Percentiles rank a stretch among this genome's conserved stretches.
Conservation (phyloP, 2,113 vertebrate genomes). For the Upupa epops region DNA sequence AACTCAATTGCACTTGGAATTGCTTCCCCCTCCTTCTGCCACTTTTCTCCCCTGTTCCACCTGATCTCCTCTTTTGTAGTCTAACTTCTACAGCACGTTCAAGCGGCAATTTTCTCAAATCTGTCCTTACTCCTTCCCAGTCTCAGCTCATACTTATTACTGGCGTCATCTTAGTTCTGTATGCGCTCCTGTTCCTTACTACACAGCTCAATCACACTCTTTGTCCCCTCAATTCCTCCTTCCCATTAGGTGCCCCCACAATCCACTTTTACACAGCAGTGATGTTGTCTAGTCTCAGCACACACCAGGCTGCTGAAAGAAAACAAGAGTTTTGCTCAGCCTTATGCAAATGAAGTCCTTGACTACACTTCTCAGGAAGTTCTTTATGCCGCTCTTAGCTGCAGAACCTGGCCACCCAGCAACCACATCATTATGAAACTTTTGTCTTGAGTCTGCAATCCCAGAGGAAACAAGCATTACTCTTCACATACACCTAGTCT, state of each 20-base stretch:
- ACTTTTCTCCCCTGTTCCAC: not conserved
- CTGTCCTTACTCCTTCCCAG: not conserved
- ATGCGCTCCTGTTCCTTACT: not conserved
- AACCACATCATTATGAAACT: not conserved
- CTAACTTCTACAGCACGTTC: not conserved
- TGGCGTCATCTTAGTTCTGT: not conserved
- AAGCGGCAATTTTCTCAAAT: not conserved
- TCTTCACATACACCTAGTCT: not conserved
- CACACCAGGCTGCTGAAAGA: not conserved
- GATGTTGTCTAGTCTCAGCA: not conserved
- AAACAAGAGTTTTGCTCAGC: not conserved
- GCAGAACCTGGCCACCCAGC: not conserved
- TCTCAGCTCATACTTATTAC: not conserved
- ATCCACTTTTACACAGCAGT: not conserved
- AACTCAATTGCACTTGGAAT: not conserved
- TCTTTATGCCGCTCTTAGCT: not conserved
- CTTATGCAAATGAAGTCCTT: not conserved
- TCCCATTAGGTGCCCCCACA: not conserved
- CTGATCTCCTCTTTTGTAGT: not conserved
- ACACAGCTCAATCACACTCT: not conserved
- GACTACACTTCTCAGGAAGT: not conserved
- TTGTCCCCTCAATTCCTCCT: not conserved
- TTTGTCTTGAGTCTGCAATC: not conserved
- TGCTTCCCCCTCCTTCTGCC: not conserved
- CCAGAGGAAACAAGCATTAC: not conserved